Evolutionary conservation across 2,113 vertebrate genomes (phyloP).

Genomic region (Varanus salvator): DNA sequence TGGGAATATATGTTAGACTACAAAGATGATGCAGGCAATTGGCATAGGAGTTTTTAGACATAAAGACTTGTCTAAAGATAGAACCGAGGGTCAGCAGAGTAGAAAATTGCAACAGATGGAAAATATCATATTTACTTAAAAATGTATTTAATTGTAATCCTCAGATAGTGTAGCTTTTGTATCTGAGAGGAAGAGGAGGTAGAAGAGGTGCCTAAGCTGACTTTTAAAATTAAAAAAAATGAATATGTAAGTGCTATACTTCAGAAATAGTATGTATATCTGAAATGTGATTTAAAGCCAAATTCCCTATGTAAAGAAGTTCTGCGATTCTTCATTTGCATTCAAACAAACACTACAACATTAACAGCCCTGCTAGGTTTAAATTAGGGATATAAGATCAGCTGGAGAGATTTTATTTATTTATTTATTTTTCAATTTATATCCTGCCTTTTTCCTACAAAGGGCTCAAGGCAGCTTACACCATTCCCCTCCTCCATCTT

Average conservation of each 20-base stretch:
- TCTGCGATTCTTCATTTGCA: background rate
- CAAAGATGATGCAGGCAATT: background rate
- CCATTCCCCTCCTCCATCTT: no score
- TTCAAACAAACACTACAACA: background rate
- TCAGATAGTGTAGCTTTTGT: background rate
- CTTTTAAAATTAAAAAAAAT: background rate
- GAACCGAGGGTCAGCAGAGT: background rate
- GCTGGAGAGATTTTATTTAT: no score
- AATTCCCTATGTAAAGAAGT: background rate
- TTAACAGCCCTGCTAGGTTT: background rate
- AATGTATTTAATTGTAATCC: background rate
- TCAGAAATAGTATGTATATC: background rate
- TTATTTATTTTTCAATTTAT: no score
- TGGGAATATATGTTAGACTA: background rate
- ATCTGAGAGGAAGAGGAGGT: background rate
- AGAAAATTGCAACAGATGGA: slow-evolving; percentile 9
- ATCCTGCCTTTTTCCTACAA: no score
- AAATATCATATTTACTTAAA: background rate
- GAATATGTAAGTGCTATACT: background rate
- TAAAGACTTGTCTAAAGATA: slow-evolving; percentile 3
- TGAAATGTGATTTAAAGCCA: background rate
- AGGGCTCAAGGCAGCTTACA: no score
- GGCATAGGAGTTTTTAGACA: background rate
- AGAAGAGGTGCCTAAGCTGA: background rate
- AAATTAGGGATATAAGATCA: background rate